Evolutionary conservation across 2,113 vertebrate species (phyloP).

Genomic region (Urocitellus parryii): DNA sequence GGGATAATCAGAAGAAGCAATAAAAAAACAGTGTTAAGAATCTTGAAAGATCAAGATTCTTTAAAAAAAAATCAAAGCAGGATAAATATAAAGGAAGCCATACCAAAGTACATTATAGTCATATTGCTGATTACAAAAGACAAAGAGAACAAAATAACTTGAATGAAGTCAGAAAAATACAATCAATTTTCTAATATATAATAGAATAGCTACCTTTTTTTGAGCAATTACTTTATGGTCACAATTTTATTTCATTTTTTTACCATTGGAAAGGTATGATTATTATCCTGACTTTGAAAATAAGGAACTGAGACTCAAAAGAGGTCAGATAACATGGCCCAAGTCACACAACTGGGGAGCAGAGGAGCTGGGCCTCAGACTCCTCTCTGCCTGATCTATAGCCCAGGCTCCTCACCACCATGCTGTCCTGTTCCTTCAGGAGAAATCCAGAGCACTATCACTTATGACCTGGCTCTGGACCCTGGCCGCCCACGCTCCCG

Average conservation of each 20-base stretch:
- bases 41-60: conserved; percentile 6
- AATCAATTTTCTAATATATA: not conserved
- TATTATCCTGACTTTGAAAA: conserved; percentile 46
- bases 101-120: not conserved
- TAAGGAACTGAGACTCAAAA: not conserved
- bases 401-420: not conserved
- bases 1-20: not conserved
- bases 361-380: not conserved
- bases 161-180: not conserved
- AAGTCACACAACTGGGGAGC: not conserved
- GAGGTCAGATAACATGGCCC: not conserved
- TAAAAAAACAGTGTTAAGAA: conserved; percentile 31
- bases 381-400: not conserved
- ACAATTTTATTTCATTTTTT: conserved; percentile 32
- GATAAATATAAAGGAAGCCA: not conserved
- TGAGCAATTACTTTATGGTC: not conserved
- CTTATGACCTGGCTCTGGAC: conserved; percentile 79
- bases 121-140: conserved; percentile 21
- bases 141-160: not conserved
- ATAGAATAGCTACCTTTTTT: not conserved
- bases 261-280: not conserved
- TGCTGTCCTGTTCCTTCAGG: conserved; percentile 46
- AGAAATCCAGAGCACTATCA: conserved; percentile 47
- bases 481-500: not conserved
- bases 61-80: conserved; percentile 36